Conservation (phyloP, 2,888 invertebrate species). For the Taenaris catops region DNA sequence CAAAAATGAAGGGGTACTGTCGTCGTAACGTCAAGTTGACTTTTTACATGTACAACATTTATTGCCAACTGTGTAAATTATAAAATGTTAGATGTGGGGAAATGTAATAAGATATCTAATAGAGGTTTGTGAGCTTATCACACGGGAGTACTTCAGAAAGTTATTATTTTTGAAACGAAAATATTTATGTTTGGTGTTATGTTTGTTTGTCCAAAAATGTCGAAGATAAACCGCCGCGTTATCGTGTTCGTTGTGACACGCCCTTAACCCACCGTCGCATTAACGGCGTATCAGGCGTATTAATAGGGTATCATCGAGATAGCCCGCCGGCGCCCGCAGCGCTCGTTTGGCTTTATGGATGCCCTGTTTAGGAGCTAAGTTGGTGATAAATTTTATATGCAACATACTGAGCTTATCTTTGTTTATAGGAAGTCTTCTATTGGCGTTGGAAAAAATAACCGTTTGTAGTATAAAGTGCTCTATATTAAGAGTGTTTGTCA, state of each 20-base stretch:
- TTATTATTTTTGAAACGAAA: too few relatives aligned
- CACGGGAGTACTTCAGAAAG: too few relatives aligned
- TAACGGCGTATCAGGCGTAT: constrained; percentile 63
- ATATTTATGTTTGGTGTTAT: too few relatives aligned
- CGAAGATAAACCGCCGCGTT: constrained; percentile 3
- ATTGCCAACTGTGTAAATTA: too few relatives aligned
- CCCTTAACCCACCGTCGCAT: constrained; percentile 44
- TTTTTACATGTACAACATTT: too few relatives aligned
- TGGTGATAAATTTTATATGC: constrained; percentile 36
- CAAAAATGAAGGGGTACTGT: too few relatives aligned
- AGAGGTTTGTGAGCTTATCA: too few relatives aligned
- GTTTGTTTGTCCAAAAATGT: too few relatives aligned
- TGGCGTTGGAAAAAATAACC: constrained; percentile 8
- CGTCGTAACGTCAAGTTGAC: too few relatives aligned
- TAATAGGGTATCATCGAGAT: constrained; percentile 71
- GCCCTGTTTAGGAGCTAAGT: constrained; percentile 30
- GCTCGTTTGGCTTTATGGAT: constrained; percentile 28
- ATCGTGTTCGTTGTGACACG: constrained; percentile 16
- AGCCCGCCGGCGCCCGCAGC: constrained; percentile 33
- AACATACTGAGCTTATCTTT: constrained; percentile 31
- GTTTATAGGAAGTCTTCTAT: constrained; percentile 23
- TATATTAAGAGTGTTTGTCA: too few relatives aligned
- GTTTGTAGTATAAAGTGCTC: constrained; percentile 2
- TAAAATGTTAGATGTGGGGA: too few relatives aligned
- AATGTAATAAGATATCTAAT: too few relatives aligned